Conservation (phyloP, 2,888 invertebrate species). For the Euplagia quadripunctaria region DNA sequence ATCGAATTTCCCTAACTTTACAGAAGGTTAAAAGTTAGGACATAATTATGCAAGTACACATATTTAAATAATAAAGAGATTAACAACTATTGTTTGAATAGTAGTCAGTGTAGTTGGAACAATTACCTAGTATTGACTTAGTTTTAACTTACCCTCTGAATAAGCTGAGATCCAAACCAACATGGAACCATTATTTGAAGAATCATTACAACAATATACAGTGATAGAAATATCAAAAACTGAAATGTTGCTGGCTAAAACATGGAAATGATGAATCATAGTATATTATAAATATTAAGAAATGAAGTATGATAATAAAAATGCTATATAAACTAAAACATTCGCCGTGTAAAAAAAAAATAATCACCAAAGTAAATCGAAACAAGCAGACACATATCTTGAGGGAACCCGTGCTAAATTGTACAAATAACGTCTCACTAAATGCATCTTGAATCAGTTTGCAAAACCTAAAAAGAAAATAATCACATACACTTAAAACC, state of each 20-base stretch:
- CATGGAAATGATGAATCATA: background rate
- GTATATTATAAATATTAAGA: background rate
- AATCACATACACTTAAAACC: no score
- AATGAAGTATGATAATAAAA: no score
- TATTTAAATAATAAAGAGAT: background rate
- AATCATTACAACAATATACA: conserved; percentile 68
- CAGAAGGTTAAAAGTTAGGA: background rate
- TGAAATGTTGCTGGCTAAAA: conserved; percentile 66
- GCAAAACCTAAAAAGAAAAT: background rate
- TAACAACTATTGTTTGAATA: background rate
- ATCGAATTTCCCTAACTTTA: background rate
- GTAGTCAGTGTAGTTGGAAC: background rate
- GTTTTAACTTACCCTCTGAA: conserved; percentile 61
- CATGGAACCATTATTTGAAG: conserved; percentile 72
- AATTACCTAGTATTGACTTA: no score
- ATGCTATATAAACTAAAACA: background rate
- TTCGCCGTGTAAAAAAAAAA: background rate
- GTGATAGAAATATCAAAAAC: conserved; percentile 69
- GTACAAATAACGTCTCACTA: conserved; percentile 66
- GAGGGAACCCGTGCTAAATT: conserved; percentile 69
- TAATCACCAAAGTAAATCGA: conserved; percentile 71
- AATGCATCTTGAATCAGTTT: conserved; percentile 65
- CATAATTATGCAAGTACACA: no score
- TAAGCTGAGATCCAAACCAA: conserved; percentile 73
- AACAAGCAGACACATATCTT: conserved; percentile 74